phyloP scores from a whole-genome alignment of 2,797 vertebrate species.

The Xenentodon cancila region DNA sequence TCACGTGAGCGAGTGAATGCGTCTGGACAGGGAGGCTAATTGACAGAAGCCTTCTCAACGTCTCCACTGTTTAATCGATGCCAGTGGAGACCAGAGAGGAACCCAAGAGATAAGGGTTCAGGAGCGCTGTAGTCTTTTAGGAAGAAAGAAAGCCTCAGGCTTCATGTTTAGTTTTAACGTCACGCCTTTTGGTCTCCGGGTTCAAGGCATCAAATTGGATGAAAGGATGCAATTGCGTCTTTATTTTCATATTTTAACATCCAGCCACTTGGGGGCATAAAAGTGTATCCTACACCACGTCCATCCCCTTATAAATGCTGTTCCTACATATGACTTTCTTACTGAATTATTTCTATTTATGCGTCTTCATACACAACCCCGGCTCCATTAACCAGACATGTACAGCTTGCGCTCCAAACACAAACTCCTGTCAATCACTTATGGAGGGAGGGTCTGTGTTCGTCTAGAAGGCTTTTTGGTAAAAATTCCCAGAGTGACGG shows the following conservation, averaged over 20 bases:
- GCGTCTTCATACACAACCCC: too few relatives aligned
- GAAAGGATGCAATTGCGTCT: not conserved
- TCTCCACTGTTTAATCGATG: conserved; percentile 28
- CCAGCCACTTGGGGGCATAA: conserved; percentile 3
- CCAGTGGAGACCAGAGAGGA: conserved; percentile 18
- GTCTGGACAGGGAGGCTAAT: not conserved
- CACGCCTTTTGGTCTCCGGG: not conserved
- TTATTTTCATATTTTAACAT: conserved; percentile 1
- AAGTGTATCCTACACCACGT: not conserved
- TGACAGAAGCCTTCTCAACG: conserved; percentile 26
- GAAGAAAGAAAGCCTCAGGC: conserved; percentile 34
- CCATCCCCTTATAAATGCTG: not conserved
- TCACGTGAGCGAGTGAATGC: conserved; percentile 16
- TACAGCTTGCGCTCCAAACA: too few relatives aligned
- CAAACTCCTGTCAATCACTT: too few relatives aligned
- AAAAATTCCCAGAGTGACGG: too few relatives aligned
- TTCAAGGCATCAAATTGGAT: conserved; percentile 4
- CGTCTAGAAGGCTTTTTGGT: too few relatives aligned
- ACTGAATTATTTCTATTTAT: conserved; percentile 10
- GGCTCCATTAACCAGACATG: too few relatives aligned
- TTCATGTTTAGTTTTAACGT: conserved; percentile 9
- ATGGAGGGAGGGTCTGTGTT: too few relatives aligned
- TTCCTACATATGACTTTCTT: not conserved
- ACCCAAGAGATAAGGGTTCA: not conserved
- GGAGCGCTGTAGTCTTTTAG: conserved; percentile 38